Evolutionary conservation across 2,113 vertebrate species (phyloP), one percentile per base, ranked within the genome.

Genomic region (Isichthys henryi): DNA sequence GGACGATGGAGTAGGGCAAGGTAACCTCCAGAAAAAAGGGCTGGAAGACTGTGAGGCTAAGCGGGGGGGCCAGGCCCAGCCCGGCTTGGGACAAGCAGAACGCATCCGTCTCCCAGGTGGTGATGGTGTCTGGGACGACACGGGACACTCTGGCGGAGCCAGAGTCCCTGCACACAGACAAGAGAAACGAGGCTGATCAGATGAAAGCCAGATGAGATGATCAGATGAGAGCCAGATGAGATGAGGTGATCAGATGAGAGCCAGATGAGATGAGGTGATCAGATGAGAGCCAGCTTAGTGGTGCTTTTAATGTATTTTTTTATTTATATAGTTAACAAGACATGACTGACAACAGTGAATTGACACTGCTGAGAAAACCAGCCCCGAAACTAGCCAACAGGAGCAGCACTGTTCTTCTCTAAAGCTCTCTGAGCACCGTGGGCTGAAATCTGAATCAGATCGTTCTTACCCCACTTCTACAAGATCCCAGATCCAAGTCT

Each of bases 401-500:
- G 35, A 43, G 13, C 2, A 43, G 74, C 74, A 43, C 15, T 74
- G 66, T 13, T 15, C 66, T 31, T 70, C 27, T 74, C n/a, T 13
- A 15, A 74, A 43, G 43, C 21, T 48, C 43, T 46, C 21, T 10
- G 21, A n/a, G 19, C 21, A 84, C 21, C 3, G 7, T 87, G 5
- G 27, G n/a, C 48, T 53, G 45, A 19, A 39, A 50, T 3, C 10
- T 35, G 15, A 35, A 52, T 9, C n/a, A 56, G 2, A 6, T 46
- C 23, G 45, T 62, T 85, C 82, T 27, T 45, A 98, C 97, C 97
- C 91, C 0, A 96, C 91, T 50, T 92, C 90, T 86, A 96, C 23
- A 7, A 97, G 92, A 19, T 97, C 92, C 97, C 97, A 99, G 48
- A 98, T 94, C 97, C 97, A 98, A 0, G 97, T 98, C 93, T 98